Conservation (phyloP, 2,113 vertebrate species). For the Grammomys surdaster region DNA sequence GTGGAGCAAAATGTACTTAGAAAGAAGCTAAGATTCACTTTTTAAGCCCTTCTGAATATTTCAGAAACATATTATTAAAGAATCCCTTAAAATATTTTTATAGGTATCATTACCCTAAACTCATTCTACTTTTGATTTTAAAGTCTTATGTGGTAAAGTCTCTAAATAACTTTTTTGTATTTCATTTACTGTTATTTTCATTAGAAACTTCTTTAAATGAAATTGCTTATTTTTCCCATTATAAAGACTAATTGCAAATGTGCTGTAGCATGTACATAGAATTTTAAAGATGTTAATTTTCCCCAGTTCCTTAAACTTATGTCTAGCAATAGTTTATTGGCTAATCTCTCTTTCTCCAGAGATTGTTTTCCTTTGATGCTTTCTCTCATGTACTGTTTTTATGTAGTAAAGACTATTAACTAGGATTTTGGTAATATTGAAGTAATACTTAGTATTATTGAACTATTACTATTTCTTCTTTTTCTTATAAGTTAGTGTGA, state of each 20-base stretch:
- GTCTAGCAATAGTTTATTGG: not conserved
- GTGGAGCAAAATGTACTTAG: not conserved
- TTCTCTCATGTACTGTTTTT: not conserved
- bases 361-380: not conserved
- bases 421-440: not conserved
- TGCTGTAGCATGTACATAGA: not conserved
- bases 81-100: conserved; percentile 14
- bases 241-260: not conserved
- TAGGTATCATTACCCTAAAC: not conserved
- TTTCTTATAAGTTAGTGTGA: too few species aligned
- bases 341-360: not conserved
- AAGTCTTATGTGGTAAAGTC: not conserved
- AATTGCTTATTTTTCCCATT: not conserved
- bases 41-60: conserved; percentile 22
- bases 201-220: not conserved
- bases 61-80: conserved; percentile 36
- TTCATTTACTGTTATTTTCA: not conserved
- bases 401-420: not conserved
- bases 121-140: not conserved
- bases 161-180: not conserved
- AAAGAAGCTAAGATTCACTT: not conserved
- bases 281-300: not conserved
- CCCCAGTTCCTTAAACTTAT: not conserved
- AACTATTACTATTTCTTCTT: not conserved
- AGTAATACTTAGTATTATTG: not conserved